Percentiles rank a stretch among this genome's conserved stretches.
Conservation (phyloP, 2,888 invertebrate species). For the Drosophila melanosoma region DNA sequence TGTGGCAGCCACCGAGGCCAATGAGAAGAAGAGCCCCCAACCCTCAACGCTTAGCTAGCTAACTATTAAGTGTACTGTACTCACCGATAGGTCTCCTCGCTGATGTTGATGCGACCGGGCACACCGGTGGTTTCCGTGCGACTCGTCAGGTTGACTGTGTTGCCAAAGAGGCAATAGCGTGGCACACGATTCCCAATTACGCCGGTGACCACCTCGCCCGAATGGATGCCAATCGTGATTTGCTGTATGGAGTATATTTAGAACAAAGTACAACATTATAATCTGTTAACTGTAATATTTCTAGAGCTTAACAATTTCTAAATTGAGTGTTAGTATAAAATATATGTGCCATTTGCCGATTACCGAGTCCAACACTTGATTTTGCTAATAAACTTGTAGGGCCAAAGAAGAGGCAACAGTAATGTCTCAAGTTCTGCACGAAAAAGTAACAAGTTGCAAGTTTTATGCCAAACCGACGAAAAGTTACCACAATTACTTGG, state of each 20-base stretch:
- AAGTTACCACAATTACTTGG: constrained; percentile 79
- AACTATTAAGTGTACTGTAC: constrained; percentile 8
- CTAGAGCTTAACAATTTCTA: constrained; percentile 10
- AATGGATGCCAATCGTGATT: constrained; percentile 97
- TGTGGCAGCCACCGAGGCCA: constrained; percentile 33
- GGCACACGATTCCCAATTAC: constrained; percentile 98
- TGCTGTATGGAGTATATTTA: constrained; percentile 86
- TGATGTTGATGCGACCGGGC: constrained; percentile 95
- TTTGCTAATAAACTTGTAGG: constrained; percentile 68
- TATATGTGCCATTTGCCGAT: constrained; percentile 29
- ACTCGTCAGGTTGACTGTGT: constrained; percentile 97
- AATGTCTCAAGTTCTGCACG: constrained; percentile 37
- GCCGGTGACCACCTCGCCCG: constrained; percentile 97
- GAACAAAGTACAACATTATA: constrained; percentile 6
- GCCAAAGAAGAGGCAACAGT: constrained; percentile 28
- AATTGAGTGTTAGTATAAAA: constrained; percentile 17
- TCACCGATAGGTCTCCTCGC: constrained; percentile 96
- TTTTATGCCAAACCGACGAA: constrained; percentile 46
- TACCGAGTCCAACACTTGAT: constrained; percentile 63
- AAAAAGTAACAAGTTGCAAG: constrained; percentile 51
- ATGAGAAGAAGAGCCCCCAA: neutral
- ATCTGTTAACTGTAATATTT: neutral
- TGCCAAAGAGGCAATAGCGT: constrained; percentile 96
- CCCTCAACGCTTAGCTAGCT: constrained; percentile 46
- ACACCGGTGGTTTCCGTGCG: constrained; percentile 96